Conservation (phyloP, 2,797 vertebrate species). For the Cryptoblepharus egeriae region DNA sequence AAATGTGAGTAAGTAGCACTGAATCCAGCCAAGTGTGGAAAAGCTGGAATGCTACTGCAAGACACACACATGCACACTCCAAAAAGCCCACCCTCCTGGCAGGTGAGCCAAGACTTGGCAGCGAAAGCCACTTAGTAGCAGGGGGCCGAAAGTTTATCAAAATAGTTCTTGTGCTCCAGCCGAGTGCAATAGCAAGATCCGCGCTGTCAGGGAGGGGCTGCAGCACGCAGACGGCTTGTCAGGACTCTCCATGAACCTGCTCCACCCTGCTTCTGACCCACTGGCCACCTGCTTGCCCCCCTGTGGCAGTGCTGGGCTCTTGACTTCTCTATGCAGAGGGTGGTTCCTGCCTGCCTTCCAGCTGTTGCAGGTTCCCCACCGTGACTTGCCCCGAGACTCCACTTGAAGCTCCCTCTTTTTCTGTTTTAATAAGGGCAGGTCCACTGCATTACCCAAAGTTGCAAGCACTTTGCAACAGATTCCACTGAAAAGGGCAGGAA, state of each 20-base stretch:
- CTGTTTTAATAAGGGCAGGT: conserved; percentile 35
- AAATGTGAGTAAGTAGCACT: background rate
- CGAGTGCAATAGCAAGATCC: conserved; percentile 56
- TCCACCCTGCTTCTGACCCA: conserved; percentile 71
- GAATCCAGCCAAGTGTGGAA: conserved; percentile 49
- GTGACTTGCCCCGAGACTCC: background rate
- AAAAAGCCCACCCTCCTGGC: conserved; percentile 61
- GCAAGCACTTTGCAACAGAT: conserved; percentile 41
- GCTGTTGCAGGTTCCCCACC: background rate
- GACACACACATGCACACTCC: conserved; percentile 27
- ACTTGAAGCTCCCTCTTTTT: conserved; percentile 8
- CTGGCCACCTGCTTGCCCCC: conserved; percentile 61
- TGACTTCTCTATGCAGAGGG: background rate
- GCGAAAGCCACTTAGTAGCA: conserved; percentile 71
- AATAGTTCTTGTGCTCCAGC: conserved; percentile 70
- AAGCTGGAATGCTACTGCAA: conserved; percentile 39
- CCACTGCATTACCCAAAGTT: background rate
- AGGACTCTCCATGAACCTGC: conserved; percentile 72
- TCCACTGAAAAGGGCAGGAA: conserved; percentile 10
- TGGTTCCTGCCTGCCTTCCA: conserved; percentile 39
- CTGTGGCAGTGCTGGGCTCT: conserved; percentile 38
- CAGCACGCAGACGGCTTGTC: conserved; percentile 56
- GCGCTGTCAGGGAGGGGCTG: conserved; percentile 66
- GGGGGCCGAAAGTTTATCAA: conserved; percentile 75
- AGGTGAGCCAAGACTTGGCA: conserved; percentile 50